These are phyloP conservation scores for Triplophysa tibetana DNA, from an alignment of 2,113 vertebrate species.

Conservation along the genomic window DNA sequence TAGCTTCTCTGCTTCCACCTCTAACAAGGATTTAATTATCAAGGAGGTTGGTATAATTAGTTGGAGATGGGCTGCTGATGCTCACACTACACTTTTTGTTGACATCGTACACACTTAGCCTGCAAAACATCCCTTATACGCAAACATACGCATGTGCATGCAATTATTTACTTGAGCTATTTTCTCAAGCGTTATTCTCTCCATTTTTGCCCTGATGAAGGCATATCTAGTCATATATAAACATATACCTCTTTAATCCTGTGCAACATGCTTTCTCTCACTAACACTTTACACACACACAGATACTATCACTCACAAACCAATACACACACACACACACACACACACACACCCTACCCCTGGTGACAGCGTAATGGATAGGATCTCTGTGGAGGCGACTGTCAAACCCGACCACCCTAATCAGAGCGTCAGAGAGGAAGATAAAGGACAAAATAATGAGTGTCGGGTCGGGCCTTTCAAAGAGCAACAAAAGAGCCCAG, in stretches of 20 bases:
- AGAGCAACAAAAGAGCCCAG: constrained; percentile 79
- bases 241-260: constrained; percentile 60
- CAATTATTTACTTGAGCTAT: neutral
- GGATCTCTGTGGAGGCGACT: constrained; percentile 79
- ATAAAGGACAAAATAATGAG: constrained; percentile 84
- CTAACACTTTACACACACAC: constrained; percentile 36
- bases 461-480: constrained; percentile 81
- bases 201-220: neutral
- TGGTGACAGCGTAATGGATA: constrained; percentile 77
- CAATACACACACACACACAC: constrained; percentile 33
- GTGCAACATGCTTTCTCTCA: constrained; percentile 13
- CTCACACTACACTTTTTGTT: constrained; percentile 54
- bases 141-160: constrained; percentile 13
- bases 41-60: constrained; percentile 56
- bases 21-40: constrained; percentile 60
- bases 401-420: constrained; percentile 72
- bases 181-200: neutral
- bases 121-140: constrained; percentile 40
- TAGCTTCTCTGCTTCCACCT: constrained; percentile 50
- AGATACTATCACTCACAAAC: constrained; percentile 37
- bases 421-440: constrained; percentile 81
- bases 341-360: constrained; percentile 55
- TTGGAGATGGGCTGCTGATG: constrained; percentile 55
- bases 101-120: constrained; percentile 47
- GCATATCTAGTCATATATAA: constrained; percentile 49